phyloP scores from a whole-genome alignment of 2,797 vertebrate genomes.

The Manis javanica region DNA sequence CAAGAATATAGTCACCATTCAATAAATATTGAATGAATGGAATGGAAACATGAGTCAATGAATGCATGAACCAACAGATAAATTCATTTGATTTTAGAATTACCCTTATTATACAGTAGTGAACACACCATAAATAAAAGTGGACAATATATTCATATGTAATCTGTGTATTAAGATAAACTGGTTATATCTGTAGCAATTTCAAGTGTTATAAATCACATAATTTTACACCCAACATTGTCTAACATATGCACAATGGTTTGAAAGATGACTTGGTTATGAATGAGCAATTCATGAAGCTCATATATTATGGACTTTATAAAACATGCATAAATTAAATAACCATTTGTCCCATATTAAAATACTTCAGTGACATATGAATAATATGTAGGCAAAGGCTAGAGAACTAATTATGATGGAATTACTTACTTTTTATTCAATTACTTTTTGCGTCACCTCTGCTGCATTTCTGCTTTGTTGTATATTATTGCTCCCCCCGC shows the following conservation, averaged over 20 bases:
- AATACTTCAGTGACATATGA: conserved; percentile 64
- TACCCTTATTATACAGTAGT: not conserved
- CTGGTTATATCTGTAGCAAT: not conserved
- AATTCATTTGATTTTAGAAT: not conserved
- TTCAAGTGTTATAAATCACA: not conserved
- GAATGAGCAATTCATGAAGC: conserved; percentile 68
- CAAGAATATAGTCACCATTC: not conserved
- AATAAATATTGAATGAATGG: not conserved
- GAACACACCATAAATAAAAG: not conserved
- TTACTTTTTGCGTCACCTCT: conserved; percentile 58
- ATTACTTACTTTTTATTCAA: conserved; percentile 68
- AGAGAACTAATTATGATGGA: conserved; percentile 64
- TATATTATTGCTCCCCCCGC: not conserved
- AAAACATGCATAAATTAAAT: conserved; percentile 72
- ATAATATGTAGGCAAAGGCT: conserved; percentile 64
- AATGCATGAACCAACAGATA: not conserved
- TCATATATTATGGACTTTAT: conserved; percentile 35
- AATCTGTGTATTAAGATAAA: not conserved
- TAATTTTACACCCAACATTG: conserved; percentile 7
- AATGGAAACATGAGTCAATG: not conserved
- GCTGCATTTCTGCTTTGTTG: conserved; percentile 46
- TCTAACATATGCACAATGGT: not conserved
- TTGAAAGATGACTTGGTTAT: conserved; percentile 45
- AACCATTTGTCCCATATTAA: conserved; percentile 73
- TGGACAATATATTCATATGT: not conserved